Percentiles rank a stretch among this genome's conserved stretches.
These are phyloP conservation scores for Cabera pusaria DNA, from an alignment of 2,888 invertebrate species.

Conservation along the genomic window DNA sequence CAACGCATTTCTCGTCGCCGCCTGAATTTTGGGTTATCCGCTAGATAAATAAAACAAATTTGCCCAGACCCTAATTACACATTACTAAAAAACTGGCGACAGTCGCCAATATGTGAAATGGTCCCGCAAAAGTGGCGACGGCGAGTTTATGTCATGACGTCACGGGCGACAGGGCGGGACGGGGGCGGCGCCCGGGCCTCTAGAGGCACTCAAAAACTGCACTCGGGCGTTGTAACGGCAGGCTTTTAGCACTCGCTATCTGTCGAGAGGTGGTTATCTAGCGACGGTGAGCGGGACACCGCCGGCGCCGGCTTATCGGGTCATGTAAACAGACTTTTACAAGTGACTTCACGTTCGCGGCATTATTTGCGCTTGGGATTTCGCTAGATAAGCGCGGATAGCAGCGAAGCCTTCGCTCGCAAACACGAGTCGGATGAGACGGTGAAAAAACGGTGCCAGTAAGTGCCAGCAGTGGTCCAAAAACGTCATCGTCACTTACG, in stretches of 20 bases:
- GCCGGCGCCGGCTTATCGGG: slow-evolving; percentile 79
- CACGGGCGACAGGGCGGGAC: slow-evolving; percentile 78
- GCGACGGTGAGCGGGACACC: slow-evolving; percentile 55
- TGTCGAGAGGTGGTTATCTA: slow-evolving; percentile 61
- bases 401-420: slow-evolving; percentile 38
- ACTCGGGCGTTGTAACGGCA: slow-evolving; percentile 63
- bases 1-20: slow-evolving; percentile 45
- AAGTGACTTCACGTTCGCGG: slow-evolving; percentile 66
- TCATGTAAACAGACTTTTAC: slow-evolving; percentile 71
- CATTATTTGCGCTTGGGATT: slow-evolving; percentile 69
- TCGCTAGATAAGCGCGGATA: slow-evolving; percentile 63
- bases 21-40: slow-evolving; percentile 50
- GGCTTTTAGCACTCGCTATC: slow-evolving; percentile 75
- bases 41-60: slow-evolving; percentile 68
- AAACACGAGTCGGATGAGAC: slow-evolving; percentile 40
- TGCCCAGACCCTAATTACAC: slow-evolving; percentile 72
- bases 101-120: slow-evolving; percentile 75
- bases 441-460: slow-evolving; percentile 36
- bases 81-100: slow-evolving; percentile 74
- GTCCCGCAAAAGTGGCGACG: slow-evolving; percentile 69
- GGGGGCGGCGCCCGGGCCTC: slow-evolving; percentile 69
- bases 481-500: slow-evolving; percentile 44
- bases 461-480: slow-evolving; percentile 24
- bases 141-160: slow-evolving; percentile 70
- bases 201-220: slow-evolving; percentile 53